Base-by-base conservation (phyloP, 2,113 vertebrate genomes). In the Ovis aries region DNA sequence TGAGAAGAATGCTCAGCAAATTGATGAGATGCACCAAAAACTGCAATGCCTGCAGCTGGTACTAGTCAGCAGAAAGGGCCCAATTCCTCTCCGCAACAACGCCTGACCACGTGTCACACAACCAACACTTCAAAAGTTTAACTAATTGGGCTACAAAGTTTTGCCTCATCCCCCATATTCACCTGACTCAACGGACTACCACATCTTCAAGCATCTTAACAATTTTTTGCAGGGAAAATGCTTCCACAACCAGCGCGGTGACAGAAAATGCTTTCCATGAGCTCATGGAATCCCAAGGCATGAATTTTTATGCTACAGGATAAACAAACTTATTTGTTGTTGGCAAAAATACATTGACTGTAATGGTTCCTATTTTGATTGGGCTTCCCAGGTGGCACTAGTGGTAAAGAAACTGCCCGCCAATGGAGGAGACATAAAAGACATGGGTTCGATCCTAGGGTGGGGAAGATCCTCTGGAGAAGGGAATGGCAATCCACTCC, bases 371-470 rank as follows among this genome's bases (percentile, higher is more conserved):
- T 77, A 77, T 43, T 43, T 77, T 77, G 71, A 43, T 14, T 77
- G n/a, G 67, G 19, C n/a, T 74, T 74, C 67, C 10, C 67, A 74
- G n/a, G 67, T 13, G 67, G 36, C 5, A 0, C 67, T 23, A 74
- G n/a, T 74, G 19, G 67, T 23, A 74, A 74, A 40, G n/a, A 74
- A 74, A 74, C 19, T 0, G 1, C 19, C 19, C 10, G 0, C n/a
- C 67, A 74, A 6, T 23, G n/a, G 67, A 74, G 67, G n/a, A 40
- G 67, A 74, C 67, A 40, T 6, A 74, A 74, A 36, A 74, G 67
- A 74, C 10, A 71, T 23, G 67, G 67, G 67, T 71, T 71, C 10
- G 5, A 3, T 74, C 67, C n/a, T 23, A 74, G 19, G 67, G 67
- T 74, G 5, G n/a, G n/a, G 67, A 74, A 74, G n/a, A 40, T 25